Evolutionary conservation across 2,797 vertebrate species (phyloP), one percentile per base, ranked within the genome.

Genomic region (Gymnodraco acuticeps): DNA sequence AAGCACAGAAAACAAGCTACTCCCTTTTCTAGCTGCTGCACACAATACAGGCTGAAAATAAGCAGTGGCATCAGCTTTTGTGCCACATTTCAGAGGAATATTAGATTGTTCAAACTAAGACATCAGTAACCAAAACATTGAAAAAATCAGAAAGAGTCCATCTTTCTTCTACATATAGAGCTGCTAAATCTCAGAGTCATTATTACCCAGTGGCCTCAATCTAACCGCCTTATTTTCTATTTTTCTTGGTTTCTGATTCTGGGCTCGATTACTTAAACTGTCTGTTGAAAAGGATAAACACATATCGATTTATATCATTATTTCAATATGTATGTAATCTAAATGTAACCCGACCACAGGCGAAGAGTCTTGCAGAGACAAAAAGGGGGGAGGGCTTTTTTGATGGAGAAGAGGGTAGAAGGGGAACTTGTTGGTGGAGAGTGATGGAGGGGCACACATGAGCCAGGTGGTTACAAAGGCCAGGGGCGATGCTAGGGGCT

Each of bases 401-500:
- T 38, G 7, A 38, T 42, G 33, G 55, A 43, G 46, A 51, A 14
- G 31, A 27, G 31, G 63, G 14, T 38, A 16, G 66, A 56, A 17
- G 53, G 6, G 38, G 27, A 78, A 54, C 48, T 42, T 46, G 31
- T 52, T 43, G 64, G 66, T 51, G 66, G 59, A 66, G 33, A 74
- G 69, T 72, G 77, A 84, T 80, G 64, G 67, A 80, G 70, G 60
- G 51, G 27, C 55, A 27, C 55, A 47, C n/a, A 60, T 47, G 67
- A 87, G 80, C 60, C 70, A 79, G 80, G 70, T 81, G 87, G 84
- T 86, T 87, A 86, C 65, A 65, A 72, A 75, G 82, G 88, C 91
- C 84, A 46, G 77, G 41, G 83, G 88, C 78, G 27, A 88, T 74
- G 86, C 89, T 69, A 3, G 64, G 70, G 81, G 86, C 80, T 83